Evolutionary conservation across 2,797 vertebrate genomes (phyloP).

Genomic region (Periophthalmus magnuspinnatus): DNA sequence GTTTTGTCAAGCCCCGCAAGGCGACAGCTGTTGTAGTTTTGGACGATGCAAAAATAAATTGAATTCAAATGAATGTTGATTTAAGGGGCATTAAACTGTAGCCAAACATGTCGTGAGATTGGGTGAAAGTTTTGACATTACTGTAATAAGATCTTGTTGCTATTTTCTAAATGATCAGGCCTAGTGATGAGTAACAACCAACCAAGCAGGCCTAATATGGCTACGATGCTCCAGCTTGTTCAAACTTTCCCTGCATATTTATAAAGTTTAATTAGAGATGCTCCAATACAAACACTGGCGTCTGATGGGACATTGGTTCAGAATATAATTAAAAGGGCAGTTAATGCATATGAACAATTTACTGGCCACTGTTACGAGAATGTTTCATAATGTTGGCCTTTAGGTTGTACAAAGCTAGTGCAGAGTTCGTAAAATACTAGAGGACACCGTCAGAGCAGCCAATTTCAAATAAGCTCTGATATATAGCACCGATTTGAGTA

Average conservation of each 20-base stretch:
- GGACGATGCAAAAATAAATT: too few relatives aligned
- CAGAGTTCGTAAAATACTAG: too few relatives aligned
- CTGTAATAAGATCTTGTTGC: slow-evolving; percentile 4
- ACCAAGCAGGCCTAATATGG: slow-evolving; percentile 45
- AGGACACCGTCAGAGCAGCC: too few relatives aligned
- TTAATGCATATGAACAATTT: background rate
- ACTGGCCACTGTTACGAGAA: background rate
- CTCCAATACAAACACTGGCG: background rate
- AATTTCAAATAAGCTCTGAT: too few relatives aligned
- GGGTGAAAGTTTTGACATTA: background rate
- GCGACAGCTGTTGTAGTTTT: too few relatives aligned
- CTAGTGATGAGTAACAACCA: slow-evolving; percentile 33
- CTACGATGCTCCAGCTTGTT: slow-evolving; percentile 35
- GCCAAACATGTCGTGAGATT: background rate
- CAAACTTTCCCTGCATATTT: slow-evolving; percentile 40
- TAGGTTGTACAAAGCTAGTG: too few relatives aligned
- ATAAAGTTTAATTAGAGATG: background rate
- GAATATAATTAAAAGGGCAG: background rate
- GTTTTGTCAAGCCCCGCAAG: too few relatives aligned
- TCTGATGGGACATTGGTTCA: background rate
- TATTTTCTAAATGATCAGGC: slow-evolving; percentile 11
- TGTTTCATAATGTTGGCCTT: background rate
- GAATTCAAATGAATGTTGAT: background rate
- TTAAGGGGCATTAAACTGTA: background rate
- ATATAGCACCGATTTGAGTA: too few relatives aligned